Base-by-base conservation (phyloP, 2,888 invertebrate species). In the Ormyrus pomaceus region DNA sequence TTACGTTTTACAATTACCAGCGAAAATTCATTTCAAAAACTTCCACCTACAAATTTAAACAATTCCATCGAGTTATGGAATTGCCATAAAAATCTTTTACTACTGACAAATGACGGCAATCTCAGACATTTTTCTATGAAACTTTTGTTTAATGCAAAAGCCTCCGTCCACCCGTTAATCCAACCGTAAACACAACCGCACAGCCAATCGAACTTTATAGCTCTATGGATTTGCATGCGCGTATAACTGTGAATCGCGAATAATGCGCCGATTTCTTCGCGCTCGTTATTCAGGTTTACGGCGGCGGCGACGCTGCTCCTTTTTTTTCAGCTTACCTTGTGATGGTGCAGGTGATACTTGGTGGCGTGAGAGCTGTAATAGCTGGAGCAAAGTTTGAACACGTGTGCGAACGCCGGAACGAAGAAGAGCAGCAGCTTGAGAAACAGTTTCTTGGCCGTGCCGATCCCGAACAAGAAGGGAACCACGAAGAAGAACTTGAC, bases 361-460 rank as follows among this genome's bases (percentile, higher is more conserved):
- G 95, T 94, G 13, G 93, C 93, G 85, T 95, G 94, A 86, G 93
- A 93, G 85, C 95, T 94, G 84, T 96, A 95, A 86, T 96, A 96
- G 92, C 95, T 95, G 6, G 96, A 95, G 90, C 96, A 97, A 13
- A 96, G 92, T 89, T 96, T 96, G 92, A 96, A 96, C 81, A 97
- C 93, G 88, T 96, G 95, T 76, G 95, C 94, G 82, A 97, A 90
- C 0, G 96, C 95, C 0, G 96, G 96, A 91, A 96, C 96, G 58
- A 97, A 87, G 92, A 96, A 96, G 45, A 97, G 92, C 11, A 97
- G 90, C 72, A 96, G 91, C 88, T 97, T 96, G 62, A 97, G 91
- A 86, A 96, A 93, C 85, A 97, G 92, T 89, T 96, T 96, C 91
- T 97, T 97, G 4, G 96, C 96, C 0, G 96, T 94, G 0, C 95